These are phyloP conservation scores for Isotomurus palustris DNA, from an alignment of 2,888 invertebrate genomes.

Conservation along the genomic window DNA sequence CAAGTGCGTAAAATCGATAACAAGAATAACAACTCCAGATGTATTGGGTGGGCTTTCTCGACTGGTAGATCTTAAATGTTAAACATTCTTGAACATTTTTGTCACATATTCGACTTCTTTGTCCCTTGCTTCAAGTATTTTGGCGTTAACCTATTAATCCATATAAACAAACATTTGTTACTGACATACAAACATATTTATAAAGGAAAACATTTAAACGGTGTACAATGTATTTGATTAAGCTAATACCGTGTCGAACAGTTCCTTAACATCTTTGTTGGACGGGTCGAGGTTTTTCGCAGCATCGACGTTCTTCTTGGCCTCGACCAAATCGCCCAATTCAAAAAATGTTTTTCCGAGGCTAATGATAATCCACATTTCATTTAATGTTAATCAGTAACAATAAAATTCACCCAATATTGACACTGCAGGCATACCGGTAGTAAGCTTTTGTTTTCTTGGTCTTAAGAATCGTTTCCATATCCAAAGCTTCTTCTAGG, in stretches of 20 bases:
- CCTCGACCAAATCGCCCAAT: slow-evolving; percentile 20
- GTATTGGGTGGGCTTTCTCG: too few species aligned
- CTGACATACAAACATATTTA: not conserved
- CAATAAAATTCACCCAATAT: not conserved
- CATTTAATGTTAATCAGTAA: too few species aligned
- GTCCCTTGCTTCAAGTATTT: slow-evolving; percentile 4
- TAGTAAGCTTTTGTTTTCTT: slow-evolving; percentile 24
- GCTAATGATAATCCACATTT: too few species aligned
- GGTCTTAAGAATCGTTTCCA: not conserved
- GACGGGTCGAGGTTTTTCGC: slow-evolving; percentile 5
- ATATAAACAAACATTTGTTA: not conserved
- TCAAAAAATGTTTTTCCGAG: slow-evolving; percentile 12
- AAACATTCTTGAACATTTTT: slow-evolving; percentile 11
- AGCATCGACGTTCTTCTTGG: slow-evolving; percentile 7
- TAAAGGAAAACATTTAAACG: too few species aligned
- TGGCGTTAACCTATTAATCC: not conserved
- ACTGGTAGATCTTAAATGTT: too few species aligned
- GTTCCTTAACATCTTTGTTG: slow-evolving; percentile 10
- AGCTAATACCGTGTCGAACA: slow-evolving; percentile 7
- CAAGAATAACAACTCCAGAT: too few species aligned
- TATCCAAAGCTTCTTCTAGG: slow-evolving; percentile 58
- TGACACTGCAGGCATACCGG: slow-evolving; percentile 13
- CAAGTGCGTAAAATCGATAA: too few species aligned
- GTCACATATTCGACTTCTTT: slow-evolving; percentile 3
- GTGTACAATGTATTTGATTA: too few species aligned